A percentile compares a stretch with the other conserved stretches of the same genome.
phyloP scores from a whole-genome alignment of 2,888 invertebrate species.

The Drosophila prolongata region DNA sequence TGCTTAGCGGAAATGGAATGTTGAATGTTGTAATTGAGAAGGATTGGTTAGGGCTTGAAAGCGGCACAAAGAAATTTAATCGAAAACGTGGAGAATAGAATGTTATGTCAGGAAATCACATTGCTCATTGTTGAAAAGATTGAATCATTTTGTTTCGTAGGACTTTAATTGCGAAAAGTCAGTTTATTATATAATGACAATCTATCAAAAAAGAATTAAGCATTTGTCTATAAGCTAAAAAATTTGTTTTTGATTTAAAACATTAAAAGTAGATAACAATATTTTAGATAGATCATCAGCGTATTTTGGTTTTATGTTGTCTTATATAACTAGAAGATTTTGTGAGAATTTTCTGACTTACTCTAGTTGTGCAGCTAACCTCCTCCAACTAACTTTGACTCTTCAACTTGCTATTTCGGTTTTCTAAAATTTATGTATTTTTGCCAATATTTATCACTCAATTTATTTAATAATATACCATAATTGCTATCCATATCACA shows the following conservation, averaged over 20 bases:
- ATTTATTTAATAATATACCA: slow-evolving; percentile 21
- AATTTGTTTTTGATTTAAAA: no score
- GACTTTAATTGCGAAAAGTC: no score
- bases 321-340: no score
- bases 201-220: no score
- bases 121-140: not conserved
- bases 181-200: no score
- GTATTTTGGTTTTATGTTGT: no score
- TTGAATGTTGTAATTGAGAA: slow-evolving; percentile 17
- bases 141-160: not conserved
- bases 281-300: no score
- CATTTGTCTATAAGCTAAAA: no score
- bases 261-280: no score
- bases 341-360: not conserved
- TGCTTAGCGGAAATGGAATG: slow-evolving; percentile 15
- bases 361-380: not conserved
- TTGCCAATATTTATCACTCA: slow-evolving; percentile 27
- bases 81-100: no score
- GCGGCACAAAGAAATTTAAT: not conserved
- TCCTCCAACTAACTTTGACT: not conserved
- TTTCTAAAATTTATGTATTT: not conserved
- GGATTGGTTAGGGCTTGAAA: slow-evolving; percentile 2
- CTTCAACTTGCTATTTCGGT: slow-evolving; percentile 2
- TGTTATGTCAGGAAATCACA: not conserved
- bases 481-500: slow-evolving; percentile 66